Percentiles rank a stretch among this genome's conserved stretches.
phyloP scores from a whole-genome alignment of 2,888 invertebrate species.

The Reticulitermes lucifugus region DNA sequence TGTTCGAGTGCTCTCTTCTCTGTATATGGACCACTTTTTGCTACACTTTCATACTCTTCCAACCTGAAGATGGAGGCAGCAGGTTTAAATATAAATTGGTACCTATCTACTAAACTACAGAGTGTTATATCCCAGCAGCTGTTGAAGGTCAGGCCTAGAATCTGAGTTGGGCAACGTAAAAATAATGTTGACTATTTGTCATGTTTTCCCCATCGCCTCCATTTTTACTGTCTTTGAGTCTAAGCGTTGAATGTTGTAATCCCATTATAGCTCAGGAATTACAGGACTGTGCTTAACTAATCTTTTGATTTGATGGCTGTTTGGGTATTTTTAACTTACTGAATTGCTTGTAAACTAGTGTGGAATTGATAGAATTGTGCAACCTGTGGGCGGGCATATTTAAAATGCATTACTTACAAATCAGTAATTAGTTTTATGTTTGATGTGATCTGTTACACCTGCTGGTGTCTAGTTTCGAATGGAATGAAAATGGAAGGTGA shows the following conservation, averaged over 20 bases:
- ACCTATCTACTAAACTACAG: no score
- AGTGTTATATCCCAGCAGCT: background rate
- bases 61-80: no score
- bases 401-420: background rate
- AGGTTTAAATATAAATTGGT: no score
- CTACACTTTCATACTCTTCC: no score
- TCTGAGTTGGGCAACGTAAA: background rate
- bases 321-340: background rate
- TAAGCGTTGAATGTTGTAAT: background rate
- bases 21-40: no score
- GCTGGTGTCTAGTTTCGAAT: background rate
- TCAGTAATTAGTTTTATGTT: background rate
- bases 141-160: slow-evolving; percentile 1
- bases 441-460: background rate
- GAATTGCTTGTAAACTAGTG: no score
- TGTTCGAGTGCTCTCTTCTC: no score
- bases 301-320: background rate
- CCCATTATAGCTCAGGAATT: background rate
- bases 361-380: background rate
- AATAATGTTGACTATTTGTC: background rate
- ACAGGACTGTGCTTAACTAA: background rate
- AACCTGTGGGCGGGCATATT: background rate
- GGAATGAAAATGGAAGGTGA: background rate
- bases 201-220: background rate
- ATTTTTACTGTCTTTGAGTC: background rate